phyloP scores from a whole-genome alignment of 1,140 invertebrate species.

The Physella acuta region DNA sequence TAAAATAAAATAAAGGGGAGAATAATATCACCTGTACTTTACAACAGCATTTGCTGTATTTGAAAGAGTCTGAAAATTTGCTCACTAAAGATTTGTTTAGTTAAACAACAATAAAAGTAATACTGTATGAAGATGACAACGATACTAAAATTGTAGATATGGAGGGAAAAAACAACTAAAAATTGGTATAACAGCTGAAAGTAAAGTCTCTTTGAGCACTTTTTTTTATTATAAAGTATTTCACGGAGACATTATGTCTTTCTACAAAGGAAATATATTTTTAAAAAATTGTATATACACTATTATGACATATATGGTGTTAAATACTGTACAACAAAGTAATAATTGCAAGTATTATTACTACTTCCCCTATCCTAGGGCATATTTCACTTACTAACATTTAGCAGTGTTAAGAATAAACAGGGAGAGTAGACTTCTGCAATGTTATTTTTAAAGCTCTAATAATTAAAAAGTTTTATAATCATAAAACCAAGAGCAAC shows the following conservation, averaged over 20 bases:
- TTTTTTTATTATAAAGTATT: not conserved
- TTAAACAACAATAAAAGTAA: slow-evolving; percentile 5
- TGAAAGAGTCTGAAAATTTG: slow-evolving; percentile 15
- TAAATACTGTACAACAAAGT: too few species aligned
- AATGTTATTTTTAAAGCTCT: too few species aligned
- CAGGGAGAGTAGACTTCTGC: too few species aligned
- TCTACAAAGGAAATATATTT: slow-evolving; percentile 3
- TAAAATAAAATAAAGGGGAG: slow-evolving; percentile 14
- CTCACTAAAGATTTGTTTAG: not conserved
- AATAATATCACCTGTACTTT: slow-evolving; percentile 27
- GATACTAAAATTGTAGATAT: not conserved
- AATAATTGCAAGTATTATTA: too few species aligned
- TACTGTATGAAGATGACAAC: slow-evolving; percentile 9
- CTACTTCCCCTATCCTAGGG: too few species aligned
- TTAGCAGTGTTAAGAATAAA: too few species aligned
- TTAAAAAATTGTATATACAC: too few species aligned
- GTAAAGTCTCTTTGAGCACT: slow-evolving; percentile 14
- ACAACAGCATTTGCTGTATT: not conserved
- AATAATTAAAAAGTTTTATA: too few species aligned
- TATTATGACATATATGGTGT: too few species aligned
- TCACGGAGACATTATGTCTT: not conserved
- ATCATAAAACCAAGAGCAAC: too few species aligned
- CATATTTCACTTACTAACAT: too few species aligned
- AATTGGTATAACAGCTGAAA: not conserved
- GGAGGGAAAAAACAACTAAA: not conserved